Evolutionary conservation across 2,113 vertebrate genomes (phyloP).

Genomic region (Enhydra lutris): DNA sequence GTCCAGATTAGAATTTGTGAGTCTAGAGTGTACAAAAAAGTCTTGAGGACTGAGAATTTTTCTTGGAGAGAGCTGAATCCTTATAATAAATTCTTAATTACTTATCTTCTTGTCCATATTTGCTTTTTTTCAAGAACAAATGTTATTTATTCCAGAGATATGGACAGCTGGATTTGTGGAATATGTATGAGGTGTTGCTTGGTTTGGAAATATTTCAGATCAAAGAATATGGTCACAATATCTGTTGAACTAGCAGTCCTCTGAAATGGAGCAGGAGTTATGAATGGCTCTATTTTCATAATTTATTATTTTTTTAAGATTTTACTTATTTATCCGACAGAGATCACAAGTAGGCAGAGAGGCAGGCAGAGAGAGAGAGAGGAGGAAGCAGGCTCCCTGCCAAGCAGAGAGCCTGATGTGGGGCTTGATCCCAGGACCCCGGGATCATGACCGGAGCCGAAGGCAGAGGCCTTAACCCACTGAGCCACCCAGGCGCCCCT

Average conservation of each 20-base stretch:
- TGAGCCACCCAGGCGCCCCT: neutral
- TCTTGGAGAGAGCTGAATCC: neutral
- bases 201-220: neutral
- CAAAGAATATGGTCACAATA: constrained; percentile 33
- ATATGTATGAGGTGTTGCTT: constrained; percentile 8
- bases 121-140: constrained; percentile 57
- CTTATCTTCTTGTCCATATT: constrained; percentile 37
- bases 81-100: constrained; percentile 47
- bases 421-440: no score
- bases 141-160: constrained; percentile 42
- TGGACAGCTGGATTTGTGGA: neutral
- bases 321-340: no score
- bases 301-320: neutral
- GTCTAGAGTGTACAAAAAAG: neutral
- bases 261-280: neutral
- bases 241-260: neutral
- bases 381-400: no score
- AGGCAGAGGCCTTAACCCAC: no score
- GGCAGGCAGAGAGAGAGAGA: no score
- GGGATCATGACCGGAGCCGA: no score
- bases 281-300: neutral
- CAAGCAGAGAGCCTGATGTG: no score
- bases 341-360: no score
- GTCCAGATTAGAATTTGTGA: neutral
- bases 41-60: neutral